Evolutionary conservation across 2,113 vertebrate species (phyloP).

Genomic region (Protobothrops flavoviridis): DNA sequence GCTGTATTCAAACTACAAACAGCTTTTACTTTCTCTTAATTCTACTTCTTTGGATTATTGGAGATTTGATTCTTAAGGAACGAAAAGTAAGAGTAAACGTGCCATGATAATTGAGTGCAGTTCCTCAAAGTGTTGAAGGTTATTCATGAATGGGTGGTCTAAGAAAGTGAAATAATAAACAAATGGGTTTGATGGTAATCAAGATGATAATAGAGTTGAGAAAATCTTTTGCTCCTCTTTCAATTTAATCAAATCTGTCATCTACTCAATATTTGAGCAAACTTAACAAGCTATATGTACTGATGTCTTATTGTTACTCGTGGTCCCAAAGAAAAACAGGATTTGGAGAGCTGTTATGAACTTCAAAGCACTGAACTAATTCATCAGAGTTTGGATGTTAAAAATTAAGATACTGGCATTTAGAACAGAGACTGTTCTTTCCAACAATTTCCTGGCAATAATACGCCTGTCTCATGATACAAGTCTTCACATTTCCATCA

Average conservation of each 20-base stretch:
- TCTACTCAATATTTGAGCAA: too few relatives aligned
- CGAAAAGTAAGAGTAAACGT: neutral
- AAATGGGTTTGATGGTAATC: neutral
- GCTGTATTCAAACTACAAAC: neutral
- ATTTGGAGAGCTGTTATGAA: too few relatives aligned
- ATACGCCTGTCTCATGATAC: too few relatives aligned
- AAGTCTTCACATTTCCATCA: too few relatives aligned
- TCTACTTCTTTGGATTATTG: neutral
- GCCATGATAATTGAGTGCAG: neutral
- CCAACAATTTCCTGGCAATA: too few relatives aligned
- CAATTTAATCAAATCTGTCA: neutral
- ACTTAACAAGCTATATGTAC: too few relatives aligned
- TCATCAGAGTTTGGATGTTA: too few relatives aligned
- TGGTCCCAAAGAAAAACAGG: too few relatives aligned
- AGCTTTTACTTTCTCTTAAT: neutral
- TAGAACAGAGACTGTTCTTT: too few relatives aligned
- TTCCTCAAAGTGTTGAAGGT: neutral
- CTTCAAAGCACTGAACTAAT: too few relatives aligned
- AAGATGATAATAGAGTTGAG: neutral
- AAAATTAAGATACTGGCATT: too few relatives aligned
- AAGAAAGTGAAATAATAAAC: neutral
- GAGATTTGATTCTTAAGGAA: neutral
- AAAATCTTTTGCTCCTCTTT: neutral
- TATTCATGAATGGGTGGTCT: neutral
- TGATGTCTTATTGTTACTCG: too few relatives aligned